Conservation (phyloP, 2,113 vertebrate species). For the Prunella himalayana region DNA sequence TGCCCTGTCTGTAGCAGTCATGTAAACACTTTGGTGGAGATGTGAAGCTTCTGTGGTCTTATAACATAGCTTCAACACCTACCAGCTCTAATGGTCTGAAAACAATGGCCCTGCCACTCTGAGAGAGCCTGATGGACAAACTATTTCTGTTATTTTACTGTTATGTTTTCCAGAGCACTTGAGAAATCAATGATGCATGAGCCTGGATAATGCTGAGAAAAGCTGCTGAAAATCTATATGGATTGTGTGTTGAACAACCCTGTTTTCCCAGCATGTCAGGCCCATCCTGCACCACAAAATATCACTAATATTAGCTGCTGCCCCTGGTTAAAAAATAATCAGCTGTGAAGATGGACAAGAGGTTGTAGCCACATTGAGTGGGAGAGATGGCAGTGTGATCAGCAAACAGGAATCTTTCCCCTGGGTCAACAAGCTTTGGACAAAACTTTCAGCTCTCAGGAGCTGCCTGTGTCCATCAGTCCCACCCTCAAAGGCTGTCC, state of each 20-base stretch:
- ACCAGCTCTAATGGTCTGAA: not conserved
- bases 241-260: not conserved
- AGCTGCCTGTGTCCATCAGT: not conserved
- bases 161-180: not conserved
- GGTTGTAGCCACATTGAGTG: not conserved
- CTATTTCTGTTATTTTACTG: not conserved
- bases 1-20: slow-evolving; percentile 5
- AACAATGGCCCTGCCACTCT: not conserved
- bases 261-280: not conserved
- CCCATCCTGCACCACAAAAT: not conserved
- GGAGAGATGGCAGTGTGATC: not conserved
- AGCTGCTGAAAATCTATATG: not conserved
- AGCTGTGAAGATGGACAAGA: not conserved
- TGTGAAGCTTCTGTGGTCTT: not conserved
- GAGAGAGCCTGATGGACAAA: not conserved
- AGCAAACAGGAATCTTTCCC: not conserved
- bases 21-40: not conserved
- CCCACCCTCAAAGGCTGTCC: rapidly evolving
- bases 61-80: not conserved
- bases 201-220: not conserved
- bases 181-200: not conserved
- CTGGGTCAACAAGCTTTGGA: not conserved
- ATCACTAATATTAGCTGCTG: not conserved
- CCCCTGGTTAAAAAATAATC: not conserved
- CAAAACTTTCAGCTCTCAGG: not conserved